Evolutionary conservation across 2,113 vertebrate genomes (phyloP).

Genomic region (Promerops cafer): DNA sequence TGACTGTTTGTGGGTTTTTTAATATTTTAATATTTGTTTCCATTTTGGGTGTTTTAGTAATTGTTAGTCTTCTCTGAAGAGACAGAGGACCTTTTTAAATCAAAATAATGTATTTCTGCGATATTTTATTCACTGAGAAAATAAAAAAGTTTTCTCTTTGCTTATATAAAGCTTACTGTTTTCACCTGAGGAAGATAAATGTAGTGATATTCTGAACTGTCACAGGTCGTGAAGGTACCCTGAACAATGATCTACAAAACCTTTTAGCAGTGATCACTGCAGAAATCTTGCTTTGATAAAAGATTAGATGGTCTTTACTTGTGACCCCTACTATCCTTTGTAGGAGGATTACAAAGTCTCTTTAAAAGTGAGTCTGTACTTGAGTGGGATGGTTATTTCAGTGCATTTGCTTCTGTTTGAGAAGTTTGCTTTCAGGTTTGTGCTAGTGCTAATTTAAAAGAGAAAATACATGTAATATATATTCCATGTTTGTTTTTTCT

Average conservation of each 20-base stretch:
- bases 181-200: constrained; percentile 10
- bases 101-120: background rate
- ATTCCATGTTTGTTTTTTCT: background rate
- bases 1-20: background rate
- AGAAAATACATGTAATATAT: background rate
- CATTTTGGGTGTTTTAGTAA: background rate
- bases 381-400: background rate
- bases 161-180: background rate
- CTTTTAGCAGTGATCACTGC: background rate
- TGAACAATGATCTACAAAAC: background rate
- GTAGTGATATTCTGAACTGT: background rate
- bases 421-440: background rate
- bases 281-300: background rate
- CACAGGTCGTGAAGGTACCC: background rate
- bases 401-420: background rate
- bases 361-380: background rate
- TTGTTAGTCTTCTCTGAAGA: background rate
- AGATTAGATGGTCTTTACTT: background rate
- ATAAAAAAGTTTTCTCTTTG: background rate
- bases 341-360: background rate
- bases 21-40: background rate
- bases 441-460: background rate
- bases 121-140: background rate
- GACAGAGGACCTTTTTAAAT: background rate
- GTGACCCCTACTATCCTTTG: background rate